Base-by-base conservation (phyloP, 2,113 vertebrate species). In the Tympanuchus pallidicinctus region DNA sequence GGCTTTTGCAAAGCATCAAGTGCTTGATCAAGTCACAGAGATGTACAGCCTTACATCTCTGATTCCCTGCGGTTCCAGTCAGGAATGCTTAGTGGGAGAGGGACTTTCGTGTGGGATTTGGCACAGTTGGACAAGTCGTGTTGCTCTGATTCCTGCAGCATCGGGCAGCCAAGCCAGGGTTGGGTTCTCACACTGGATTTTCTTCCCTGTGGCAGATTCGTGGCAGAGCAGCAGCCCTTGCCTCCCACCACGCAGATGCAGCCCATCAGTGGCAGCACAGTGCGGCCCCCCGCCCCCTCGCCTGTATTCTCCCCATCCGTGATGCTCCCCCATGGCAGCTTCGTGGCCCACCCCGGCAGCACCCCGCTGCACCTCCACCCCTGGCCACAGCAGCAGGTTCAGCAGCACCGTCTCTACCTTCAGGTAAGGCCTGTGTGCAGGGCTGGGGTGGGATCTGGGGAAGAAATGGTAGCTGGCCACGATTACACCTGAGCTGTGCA, bases 381-480 rank as follows among this genome's bases (percentile, higher is more conserved):
- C 89, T 98, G 97, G 66, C 93, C 96, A 5, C 96, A 97, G 36
- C 96, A 96, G 77, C 98, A 98, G 84, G 94, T 97, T 3, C 97
- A 98, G 75, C 98, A 97, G 77, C 97, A 97, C 36, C 98, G 98
- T 65, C 96, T 98, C 94, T 98, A 98, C 92, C 97, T 98, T 97
- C 98, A 98, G 97, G 98, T 98, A 97, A 32, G 61, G 9, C 54
- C 90, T 67, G 32, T 47, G 57, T 28, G 19, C 10, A 4, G 43
- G 43, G 32, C 3, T 69, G 77, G 27, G 10, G 45, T 50, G 45
- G 61, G 48, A 1, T 69, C 76, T 74, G 85, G 20, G 28, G 12
- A 45, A 54, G 56, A 30, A 76, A 32, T 7, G 5, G 5, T 32
- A 21, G 13, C 20, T 85, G 48, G 17, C n/a, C 27, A 16, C 45